Evolutionary conservation across 2,797 vertebrate species (phyloP), one percentile per base, ranked within the genome.

Genomic region (Gymnopithys bicolor): DNA sequence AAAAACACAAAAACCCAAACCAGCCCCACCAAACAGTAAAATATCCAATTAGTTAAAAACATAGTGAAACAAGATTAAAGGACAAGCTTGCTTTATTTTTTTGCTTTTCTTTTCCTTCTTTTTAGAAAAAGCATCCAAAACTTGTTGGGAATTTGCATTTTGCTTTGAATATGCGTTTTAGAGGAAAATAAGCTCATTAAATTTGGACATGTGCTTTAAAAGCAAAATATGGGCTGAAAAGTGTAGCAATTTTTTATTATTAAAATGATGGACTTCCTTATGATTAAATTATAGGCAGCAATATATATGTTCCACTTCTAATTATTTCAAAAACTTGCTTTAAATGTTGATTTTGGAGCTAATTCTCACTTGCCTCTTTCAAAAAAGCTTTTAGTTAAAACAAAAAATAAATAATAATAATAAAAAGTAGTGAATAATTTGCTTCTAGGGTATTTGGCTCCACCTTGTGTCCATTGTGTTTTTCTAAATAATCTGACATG

Each of bases 371-470:
- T 77, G 33, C 17, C 12, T 63, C 43, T 88, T 81, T 78, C 43
- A 53, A 86, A 93, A 55, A 17, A 66, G 0, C 18, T 68, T 27
- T 69, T 18, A 10, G 13, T 25, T 9, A 9, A 46, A 51, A 17
- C 17, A 19, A 33, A 41, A 11, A 25, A 32, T 8, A 49, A 51
- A 13, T 14, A 55, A 52, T 19, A 56, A 24, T 25, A 56, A 41
- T 41, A 45, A 62, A 27, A 12, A 16, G 2, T 19, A 21, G 41
- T 30, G 7, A 41, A 35, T 16, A 16, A 23, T 43, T 62, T 69
- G 27, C 95, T 93, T 71, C 19, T 76, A 97, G 63, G 88, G 83
- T 19, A 89, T 97, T 95, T 98, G 96, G 86, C 91, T 96, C 98
- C 98, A 97, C 96, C 97, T 97, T 93, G 97, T 87, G 97, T 86